Conservation (phyloP, 2,888 invertebrate species). For the Phytoseiulus persimilis region DNA sequence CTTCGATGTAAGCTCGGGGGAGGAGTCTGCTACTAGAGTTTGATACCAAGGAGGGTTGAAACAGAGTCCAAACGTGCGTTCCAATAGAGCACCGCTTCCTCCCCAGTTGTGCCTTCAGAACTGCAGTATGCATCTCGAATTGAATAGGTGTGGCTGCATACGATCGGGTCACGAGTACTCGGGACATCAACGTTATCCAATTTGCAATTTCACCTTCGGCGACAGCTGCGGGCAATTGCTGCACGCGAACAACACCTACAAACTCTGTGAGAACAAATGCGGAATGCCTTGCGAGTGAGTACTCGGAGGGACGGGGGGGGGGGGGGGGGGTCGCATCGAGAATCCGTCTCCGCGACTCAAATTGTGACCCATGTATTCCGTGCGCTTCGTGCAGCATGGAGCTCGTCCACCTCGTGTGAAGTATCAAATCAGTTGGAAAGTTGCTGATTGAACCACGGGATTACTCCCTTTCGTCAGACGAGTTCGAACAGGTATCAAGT, state of each 20-base stretch:
- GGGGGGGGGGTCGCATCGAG: too few species aligned
- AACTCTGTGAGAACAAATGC: background rate
- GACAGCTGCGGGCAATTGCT: slow-evolving; percentile 7
- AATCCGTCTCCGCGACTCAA: too few species aligned
- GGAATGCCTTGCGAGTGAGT: slow-evolving; percentile 35
- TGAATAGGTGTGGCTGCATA: background rate
- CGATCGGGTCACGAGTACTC: slow-evolving; percentile 21
- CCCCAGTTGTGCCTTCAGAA: slow-evolving; percentile 22
- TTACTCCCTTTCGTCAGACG: too few species aligned
- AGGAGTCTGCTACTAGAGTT: background rate
- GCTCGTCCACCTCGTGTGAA: too few species aligned
- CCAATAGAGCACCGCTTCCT: background rate
- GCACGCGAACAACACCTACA: background rate
- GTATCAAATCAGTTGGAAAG: too few species aligned
- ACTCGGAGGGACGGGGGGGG: too few species aligned
- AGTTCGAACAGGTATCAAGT: too few species aligned
- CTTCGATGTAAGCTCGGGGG: background rate
- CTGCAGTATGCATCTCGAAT: slow-evolving; percentile 17
- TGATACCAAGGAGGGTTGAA: background rate
- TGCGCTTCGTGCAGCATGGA: too few species aligned
- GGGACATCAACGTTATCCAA: slow-evolving; percentile 6
- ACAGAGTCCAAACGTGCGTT: background rate
- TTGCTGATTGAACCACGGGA: too few species aligned
- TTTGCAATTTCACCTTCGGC: slow-evolving; percentile 27
- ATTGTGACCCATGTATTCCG: too few species aligned